Evolutionary conservation across 2,888 invertebrate genomes (phyloP), one percentile per base, ranked within the genome.

Genomic region (Mesochorus sp.): DNA sequence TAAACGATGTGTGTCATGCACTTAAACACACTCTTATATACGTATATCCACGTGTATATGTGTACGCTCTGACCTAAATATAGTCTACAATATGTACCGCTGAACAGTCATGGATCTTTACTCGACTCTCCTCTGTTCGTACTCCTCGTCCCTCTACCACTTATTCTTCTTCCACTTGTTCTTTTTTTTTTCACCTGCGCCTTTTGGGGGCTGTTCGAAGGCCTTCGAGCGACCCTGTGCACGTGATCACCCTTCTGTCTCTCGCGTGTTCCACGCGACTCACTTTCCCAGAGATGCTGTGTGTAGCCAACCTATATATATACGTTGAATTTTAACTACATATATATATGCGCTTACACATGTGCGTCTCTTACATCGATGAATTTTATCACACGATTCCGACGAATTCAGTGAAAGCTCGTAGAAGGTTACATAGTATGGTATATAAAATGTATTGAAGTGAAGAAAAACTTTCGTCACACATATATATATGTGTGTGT

Each of bases 391-490:
- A 31, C 44, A 53, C n/a, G 8, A 28, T 28, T 10, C 14, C 28
- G 39, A n/a, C 51, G 19, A 19, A 19, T 53, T 59, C 31, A 10
- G 51, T 64, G 66, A 66, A 66, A 39, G 34, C 19, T 6, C 64
- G 39, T 34, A 53, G 21, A 28, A 28, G 44, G 44, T 26, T 24
- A 17, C 47, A 44, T 61, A 76, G n/a, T n/a, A n/a, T n/a, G n/a
- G n/a, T n/a, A 71, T 76, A 66, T 71, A 66, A 66, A 76, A 62
- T 70, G 49, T 76, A 70, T 61, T 49, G 47, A 51, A 51, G 5
- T 51, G 31, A 59, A 10, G 26, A 51, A 53, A 39, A 34, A 51
- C 34, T 55, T n/a, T 28, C 14, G 28, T 3, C 3, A 24, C 37
- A 72, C 47, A 44, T 42, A 53, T 55, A 44, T 44, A 44, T 44